phyloP scores from a whole-genome alignment of 2,888 invertebrate species.

The Cotesia congregata region DNA sequence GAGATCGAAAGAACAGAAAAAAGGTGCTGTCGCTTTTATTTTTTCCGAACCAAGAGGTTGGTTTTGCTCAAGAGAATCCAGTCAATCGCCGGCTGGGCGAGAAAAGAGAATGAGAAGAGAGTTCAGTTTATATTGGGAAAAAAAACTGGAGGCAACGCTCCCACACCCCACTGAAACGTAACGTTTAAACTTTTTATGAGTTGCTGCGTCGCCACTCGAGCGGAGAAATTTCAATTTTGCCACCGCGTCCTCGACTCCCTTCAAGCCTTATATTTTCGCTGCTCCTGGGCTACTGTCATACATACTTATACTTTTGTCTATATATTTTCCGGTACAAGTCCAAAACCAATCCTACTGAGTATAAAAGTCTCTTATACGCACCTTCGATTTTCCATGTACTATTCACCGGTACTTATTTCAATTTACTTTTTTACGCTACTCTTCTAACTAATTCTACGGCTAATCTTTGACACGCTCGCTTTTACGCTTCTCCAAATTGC shows the following conservation, averaged over 20 bases:
- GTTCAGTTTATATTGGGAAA: slow-evolving; percentile 51
- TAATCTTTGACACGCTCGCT: slow-evolving; percentile 6
- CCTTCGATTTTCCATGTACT: slow-evolving; percentile 5
- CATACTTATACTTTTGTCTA: neutral
- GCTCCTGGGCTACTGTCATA: slow-evolving; percentile 30
- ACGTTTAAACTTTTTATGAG: slow-evolving; percentile 71
- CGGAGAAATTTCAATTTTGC: slow-evolving; percentile 70
- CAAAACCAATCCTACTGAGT: slow-evolving; percentile 3
- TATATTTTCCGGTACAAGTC: neutral
- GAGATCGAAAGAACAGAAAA: neutral
- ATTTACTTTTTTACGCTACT: neutral
- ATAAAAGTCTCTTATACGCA: slow-evolving; percentile 20
- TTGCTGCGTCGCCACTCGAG: slow-evolving; percentile 69
- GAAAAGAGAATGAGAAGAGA: slow-evolving; percentile 44
- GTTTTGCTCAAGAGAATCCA: slow-evolving; percentile 56
- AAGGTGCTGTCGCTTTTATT: neutral
- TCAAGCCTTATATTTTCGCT: slow-evolving; percentile 45
- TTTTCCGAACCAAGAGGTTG: slow-evolving; percentile 31
- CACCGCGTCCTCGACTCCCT: slow-evolving; percentile 48
- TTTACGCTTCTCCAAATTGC: slow-evolving; percentile 22
- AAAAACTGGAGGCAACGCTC: slow-evolving; percentile 44
- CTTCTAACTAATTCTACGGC: neutral
- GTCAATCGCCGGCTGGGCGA: slow-evolving; percentile 54
- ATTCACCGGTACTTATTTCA: slow-evolving; percentile 10
- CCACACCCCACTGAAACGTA: slow-evolving; percentile 62